Base-by-base conservation (phyloP, 2,113 vertebrate species). In the Gymnocephalus cernua region DNA sequence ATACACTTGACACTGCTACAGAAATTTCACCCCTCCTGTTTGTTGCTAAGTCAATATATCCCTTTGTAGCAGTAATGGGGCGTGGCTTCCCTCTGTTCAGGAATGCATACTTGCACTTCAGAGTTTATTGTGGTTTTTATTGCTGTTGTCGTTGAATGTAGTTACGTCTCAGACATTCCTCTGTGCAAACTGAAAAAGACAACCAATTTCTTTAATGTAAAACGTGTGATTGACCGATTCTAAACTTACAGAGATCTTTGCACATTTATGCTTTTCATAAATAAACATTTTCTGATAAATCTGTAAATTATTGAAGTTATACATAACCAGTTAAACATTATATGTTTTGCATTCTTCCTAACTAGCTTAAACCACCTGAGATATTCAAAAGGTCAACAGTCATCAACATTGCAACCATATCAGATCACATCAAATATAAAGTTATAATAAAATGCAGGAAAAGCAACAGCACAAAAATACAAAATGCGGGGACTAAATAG, bases 1-100 rank as follows among this genome's bases (percentile, higher is more conserved):
- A 71, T 32, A 45, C 74, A n/a, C 19, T 38, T 32, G 66, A 72
- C 47, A 21, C 14, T 2, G 45, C 68, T 68, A 57, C 38, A 71
- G 68, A 86, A 50, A 82, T 83, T 29, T 72, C n/a, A 32, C 21
- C 65, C 56, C 57, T 77, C 47, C 41, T 80, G 64, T 78, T 86
- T 80, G 79, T 86, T 68, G 79, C 80, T 44, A 70, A 86, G 80
- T 78, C 84, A 83, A 79, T 79, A 68, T n/a, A 82, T 71, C 53
- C 32, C 16, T 85, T 85, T 86, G 63, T 72, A n/a, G 27, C 47
- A 54, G 41, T 61, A 66, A 61, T 21, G 41, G 65, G 25, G 41
- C 12, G 50, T 25, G 25, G 27, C 27, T 25, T 73, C 45, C 54
- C 27, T 47, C 12, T 51, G 38, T 70, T 70, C 51, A 69, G 76